Conservation (phyloP, 2,113 vertebrate species). For the Rhineura floridana region DNA sequence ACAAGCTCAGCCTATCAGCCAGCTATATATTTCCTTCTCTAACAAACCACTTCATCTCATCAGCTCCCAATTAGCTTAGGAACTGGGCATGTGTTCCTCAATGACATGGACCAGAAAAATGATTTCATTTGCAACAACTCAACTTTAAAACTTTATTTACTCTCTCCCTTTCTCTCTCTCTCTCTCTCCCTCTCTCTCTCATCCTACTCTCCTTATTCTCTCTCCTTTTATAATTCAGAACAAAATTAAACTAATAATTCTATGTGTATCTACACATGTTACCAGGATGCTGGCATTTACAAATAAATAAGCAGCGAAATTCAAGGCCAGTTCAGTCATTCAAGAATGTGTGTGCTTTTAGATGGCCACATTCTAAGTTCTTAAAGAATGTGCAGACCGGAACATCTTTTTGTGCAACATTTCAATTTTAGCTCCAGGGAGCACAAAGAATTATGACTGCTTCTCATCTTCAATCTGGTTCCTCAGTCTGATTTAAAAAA, state of each 20-base stretch:
- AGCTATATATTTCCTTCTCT: conserved; percentile 61
- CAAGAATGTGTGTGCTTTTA: conserved; percentile 35
- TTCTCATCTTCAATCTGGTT: conserved; percentile 36
- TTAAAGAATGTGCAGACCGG: not conserved
- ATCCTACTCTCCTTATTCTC: conserved; percentile 41
- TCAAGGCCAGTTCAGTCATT: conserved; percentile 35
- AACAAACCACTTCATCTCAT: conserved; percentile 64
- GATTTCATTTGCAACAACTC: conserved; percentile 68
- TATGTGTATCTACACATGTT: conserved; percentile 30
- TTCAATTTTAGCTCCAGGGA: conserved; percentile 40
- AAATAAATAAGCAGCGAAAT: conserved; percentile 48
- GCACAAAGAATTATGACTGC: conserved; percentile 24
- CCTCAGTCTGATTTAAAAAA: conserved; percentile 31
- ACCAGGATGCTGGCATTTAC: conserved; percentile 52
- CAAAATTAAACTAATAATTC: conserved; percentile 77
- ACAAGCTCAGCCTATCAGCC: conserved; percentile 23
- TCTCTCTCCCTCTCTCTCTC: conserved; percentile 11
- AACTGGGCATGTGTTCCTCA: conserved; percentile 60
- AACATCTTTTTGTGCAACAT: not conserved
- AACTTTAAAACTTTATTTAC: conserved; percentile 51
- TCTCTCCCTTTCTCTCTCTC: conserved; percentile 30
- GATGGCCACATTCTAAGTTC: conserved; percentile 13
- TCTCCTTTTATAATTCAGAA: conserved; percentile 64
- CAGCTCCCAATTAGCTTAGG: conserved; percentile 66
- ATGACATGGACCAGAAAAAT: conserved; percentile 66